phyloP scores from a whole-genome alignment of 2,113 vertebrate species.

The Mus pahari region DNA sequence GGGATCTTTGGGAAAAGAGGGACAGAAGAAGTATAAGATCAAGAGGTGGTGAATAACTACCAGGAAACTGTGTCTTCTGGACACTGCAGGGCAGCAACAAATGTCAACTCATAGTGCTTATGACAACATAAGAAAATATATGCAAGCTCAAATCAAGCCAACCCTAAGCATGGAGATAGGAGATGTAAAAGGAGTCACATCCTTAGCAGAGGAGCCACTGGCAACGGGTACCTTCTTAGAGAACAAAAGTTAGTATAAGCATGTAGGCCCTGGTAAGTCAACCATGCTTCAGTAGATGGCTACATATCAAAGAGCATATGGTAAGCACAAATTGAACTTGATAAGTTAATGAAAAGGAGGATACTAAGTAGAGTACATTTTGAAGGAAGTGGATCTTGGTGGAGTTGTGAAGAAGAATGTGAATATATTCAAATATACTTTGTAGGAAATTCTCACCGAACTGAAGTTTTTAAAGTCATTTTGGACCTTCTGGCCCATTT shows the following conservation, averaged over 20 bases:
- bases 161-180: neutral
- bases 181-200: neutral
- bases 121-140: too few species aligned
- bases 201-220: neutral
- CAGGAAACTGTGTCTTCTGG: neutral
- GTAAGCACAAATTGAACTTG: neutral
- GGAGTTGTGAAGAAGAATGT: neutral
- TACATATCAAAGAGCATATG: neutral
- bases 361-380: fast-evolving
- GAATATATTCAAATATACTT: neutral
- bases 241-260: neutral
- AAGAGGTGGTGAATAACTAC: neutral
- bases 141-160: neutral
- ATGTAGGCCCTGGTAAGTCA: neutral
- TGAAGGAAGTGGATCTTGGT: neutral
- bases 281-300: neutral
- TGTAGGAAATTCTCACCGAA: neutral
- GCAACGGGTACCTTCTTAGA: neutral
- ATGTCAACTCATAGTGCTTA: neutral
- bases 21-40: neutral
- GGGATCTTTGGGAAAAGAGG: neutral
- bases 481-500: neutral
- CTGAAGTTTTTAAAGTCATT: neutral
- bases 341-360: neutral
- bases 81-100: neutral